A percentile compares a stretch with the other conserved stretches of the same genome.
These are phyloP conservation scores for Drosophila trichaetosa DNA, from an alignment of 2,888 invertebrate genomes.

Conservation along the genomic window DNA sequence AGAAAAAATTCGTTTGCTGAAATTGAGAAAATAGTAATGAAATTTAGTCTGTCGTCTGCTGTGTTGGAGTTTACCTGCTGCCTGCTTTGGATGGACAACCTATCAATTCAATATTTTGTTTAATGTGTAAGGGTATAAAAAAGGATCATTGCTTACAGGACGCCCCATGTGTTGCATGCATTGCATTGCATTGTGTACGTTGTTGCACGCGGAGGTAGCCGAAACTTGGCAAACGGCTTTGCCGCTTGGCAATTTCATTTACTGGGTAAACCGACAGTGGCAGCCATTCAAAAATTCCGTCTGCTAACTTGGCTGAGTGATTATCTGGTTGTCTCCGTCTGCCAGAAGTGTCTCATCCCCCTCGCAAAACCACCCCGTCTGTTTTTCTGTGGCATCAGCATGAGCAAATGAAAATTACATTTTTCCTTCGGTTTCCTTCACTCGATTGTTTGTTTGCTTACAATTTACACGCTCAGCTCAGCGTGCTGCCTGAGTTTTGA, in stretches of 20 bases:
- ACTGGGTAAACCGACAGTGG: slow-evolving; percentile 12
- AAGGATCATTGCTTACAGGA: not conserved
- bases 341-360: not conserved
- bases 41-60: not conserved
- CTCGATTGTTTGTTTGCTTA: slow-evolving; percentile 44
- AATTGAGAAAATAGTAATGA: not conserved
- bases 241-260: slow-evolving; percentile 36
- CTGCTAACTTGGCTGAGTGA: slow-evolving; percentile 62
- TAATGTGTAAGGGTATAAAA: not conserved
- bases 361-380: not conserved
- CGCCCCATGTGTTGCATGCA: not conserved
- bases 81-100: not conserved
- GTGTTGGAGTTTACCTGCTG: not conserved
- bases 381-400: slow-evolving; percentile 16
- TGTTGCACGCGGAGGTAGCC: slow-evolving; percentile 11
- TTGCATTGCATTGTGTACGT: not conserved
- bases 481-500: slow-evolving; percentile 44
- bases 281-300: slow-evolving; percentile 34
- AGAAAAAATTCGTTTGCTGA: not conserved
- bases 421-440: slow-evolving; percentile 36
- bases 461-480: slow-evolving; percentile 66
- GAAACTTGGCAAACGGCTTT: slow-evolving; percentile 18
- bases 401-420: slow-evolving; percentile 61
- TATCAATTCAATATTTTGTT: not conserved
- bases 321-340: slow-evolving; percentile 64